These are phyloP conservation scores for Diplogasteroides magnus DNA, from an alignment of 1,140 invertebrate genomes.

Conservation along the genomic window DNA sequence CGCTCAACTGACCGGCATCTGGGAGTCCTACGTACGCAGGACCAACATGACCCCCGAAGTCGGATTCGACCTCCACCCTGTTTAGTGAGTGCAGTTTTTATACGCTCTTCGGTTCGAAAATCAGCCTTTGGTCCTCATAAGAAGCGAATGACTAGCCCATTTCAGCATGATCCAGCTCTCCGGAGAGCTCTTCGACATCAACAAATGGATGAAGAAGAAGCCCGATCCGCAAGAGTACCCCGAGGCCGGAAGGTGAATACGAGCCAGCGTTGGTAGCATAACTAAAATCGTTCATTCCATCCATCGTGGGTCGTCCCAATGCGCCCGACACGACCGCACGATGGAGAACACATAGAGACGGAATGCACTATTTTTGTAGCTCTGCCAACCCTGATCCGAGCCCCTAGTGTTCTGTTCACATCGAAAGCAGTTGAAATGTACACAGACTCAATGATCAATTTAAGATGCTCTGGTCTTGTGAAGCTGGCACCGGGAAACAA, in stretches of 20 bases:
- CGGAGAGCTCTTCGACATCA: conserved; percentile 48
- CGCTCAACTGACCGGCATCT: conserved; percentile 45
- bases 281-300: too few relatives aligned
- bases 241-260: conserved; percentile 43
- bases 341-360: too few relatives aligned
- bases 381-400: too few relatives aligned
- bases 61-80: conserved; percentile 40
- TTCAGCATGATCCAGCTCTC: conserved; percentile 51
- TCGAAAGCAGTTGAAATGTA: too few relatives aligned
- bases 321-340: too few relatives aligned
- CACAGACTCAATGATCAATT: too few relatives aligned
- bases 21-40: conserved; percentile 30
- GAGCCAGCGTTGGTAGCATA: too few relatives aligned
- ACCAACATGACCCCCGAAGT: conserved; percentile 32
- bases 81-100: conserved; percentile 38
- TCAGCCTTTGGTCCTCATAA: background rate
- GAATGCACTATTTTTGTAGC: too few relatives aligned
- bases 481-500: conserved; percentile 49
- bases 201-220: conserved; percentile 45
- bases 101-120: too few relatives aligned
- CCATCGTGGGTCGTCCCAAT: too few relatives aligned
- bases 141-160: conserved; percentile 10
- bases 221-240: conserved; percentile 40
- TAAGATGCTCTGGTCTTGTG: conserved; percentile 51
- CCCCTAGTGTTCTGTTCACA: too few relatives aligned